A percentile compares a stretch with the other conserved stretches of the same genome.
Evolutionary conservation across 1,140 invertebrate species (phyloP).

Genomic region (Trichomalopsis sarcophagae): DNA sequence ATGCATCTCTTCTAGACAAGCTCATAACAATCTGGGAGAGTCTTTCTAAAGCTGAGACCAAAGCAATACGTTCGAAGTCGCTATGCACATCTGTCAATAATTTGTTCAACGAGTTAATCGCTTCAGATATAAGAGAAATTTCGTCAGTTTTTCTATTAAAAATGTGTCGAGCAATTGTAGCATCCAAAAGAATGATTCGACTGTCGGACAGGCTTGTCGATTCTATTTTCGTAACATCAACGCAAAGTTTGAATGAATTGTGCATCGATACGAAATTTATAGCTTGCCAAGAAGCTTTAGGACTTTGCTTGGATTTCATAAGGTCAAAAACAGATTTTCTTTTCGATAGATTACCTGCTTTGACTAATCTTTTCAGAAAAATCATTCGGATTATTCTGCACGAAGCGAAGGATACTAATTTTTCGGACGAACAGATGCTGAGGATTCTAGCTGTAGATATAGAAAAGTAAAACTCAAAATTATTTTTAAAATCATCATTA

Average conservation of each 20-base stretch:
- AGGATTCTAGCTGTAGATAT: constrained; percentile 46
- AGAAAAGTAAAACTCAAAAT: constrained; percentile 46
- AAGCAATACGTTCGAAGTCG: constrained; percentile 20
- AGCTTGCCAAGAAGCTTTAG: constrained; percentile 41
- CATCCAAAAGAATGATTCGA: constrained; percentile 48
- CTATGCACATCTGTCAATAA: constrained; percentile 10
- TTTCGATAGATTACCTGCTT: constrained; percentile 44
- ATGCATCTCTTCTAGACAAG: constrained; percentile 18
- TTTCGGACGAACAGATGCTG: constrained; percentile 23
- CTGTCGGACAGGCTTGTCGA: constrained; percentile 39
- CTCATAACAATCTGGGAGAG: constrained; percentile 32
- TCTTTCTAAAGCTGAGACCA: constrained; percentile 43
- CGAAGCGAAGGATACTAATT: not conserved
- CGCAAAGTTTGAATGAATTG: constrained; percentile 38
- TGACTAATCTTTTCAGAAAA: constrained; percentile 44
- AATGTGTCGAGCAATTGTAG: constrained; percentile 25
- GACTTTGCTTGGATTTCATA: constrained; percentile 40
- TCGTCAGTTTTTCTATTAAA: constrained; percentile 39
- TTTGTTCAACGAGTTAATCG: constrained; percentile 37
- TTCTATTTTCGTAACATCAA: constrained; percentile 39
- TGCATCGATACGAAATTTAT: constrained; percentile 18
- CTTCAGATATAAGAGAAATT: constrained; percentile 16
- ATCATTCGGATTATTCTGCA: constrained; percentile 16
- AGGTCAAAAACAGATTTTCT: constrained; percentile 44
- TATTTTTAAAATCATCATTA: constrained; percentile 13